Evolutionary conservation across 2,113 vertebrate genomes (phyloP), one percentile per base, ranked within the genome.

Genomic region (Uropsilus gracilis): DNA sequence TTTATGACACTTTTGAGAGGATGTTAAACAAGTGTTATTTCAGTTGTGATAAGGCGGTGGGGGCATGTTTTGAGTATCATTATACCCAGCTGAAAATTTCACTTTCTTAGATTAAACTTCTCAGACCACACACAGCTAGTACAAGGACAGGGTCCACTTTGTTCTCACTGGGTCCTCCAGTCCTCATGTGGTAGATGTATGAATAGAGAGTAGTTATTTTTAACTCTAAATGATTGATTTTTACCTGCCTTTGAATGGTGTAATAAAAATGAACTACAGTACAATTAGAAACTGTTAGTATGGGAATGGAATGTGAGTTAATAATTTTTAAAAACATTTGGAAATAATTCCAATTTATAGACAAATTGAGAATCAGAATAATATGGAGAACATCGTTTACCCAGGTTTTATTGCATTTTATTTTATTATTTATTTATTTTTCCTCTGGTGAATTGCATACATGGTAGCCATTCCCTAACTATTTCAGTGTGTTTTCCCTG

Each of bases 171-270:
- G 4, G 24, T 61, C 53, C 42, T 80, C 64, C 22, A 76, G 9
- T 50, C 61, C 39, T 78, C 42, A 50, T 20, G 32, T n/a, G 28
- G 34, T 32, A 48, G 83, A 77, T 42, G 64, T 20, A n/a, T 61
- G 50, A 50, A 71, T 78, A 48, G 55, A 73, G 81, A 53, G 11
- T 26, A 66, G 44, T 44, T 13, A 17, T 8, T 64, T 81, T 93
- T 81, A 72, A 93, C 72, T 93, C 61, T 80, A 28, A 89, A 89
- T 84, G 12, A 57, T n/a, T 92, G 50, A 55, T 85, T 72, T 73
- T 72, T 87, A 30, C 28, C 11, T 95, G 14, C 48, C 48, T 16
- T 37, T 87, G 63, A 46, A 20, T 57, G 28, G 18, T 66, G 46
- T 14, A 73, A 64, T 66, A 81, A 91, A 90, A 90, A 32, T 90